A percentile compares a stretch with the other conserved stretches of the same genome.
Evolutionary conservation across 2,888 invertebrate species (phyloP).

Genomic region (Rotaria sp.): DNA sequence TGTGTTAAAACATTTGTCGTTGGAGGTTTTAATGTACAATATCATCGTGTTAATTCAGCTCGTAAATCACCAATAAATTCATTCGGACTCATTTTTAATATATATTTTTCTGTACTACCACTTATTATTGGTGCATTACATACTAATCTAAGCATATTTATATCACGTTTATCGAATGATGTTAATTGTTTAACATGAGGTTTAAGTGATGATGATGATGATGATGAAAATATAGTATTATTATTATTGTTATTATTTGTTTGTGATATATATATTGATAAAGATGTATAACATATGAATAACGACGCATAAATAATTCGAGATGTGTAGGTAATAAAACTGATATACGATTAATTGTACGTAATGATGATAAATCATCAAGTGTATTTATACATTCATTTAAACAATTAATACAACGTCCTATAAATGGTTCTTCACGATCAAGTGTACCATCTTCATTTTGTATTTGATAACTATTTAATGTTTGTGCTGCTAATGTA

Average conservation of each 20-base stretch:
- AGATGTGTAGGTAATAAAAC: constrained; percentile 80
- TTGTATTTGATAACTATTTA: constrained; percentile 67
- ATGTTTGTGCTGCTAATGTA: constrained; percentile 83
- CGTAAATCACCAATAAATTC: constrained; percentile 82
- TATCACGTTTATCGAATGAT: background rate
- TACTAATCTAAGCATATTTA: background rate
- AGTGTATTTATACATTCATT: background rate
- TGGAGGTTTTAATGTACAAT: constrained; percentile 56
- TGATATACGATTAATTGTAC: constrained; percentile 81
- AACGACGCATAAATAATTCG: constrained; percentile 70
- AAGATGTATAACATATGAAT: constrained; percentile 49
- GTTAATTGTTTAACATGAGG: background rate
- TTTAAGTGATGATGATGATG: background rate
- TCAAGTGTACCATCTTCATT: background rate
- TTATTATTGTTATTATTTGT: background rate
- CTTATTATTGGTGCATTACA: constrained; percentile 22
- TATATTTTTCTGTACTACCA: constrained; percentile 58
- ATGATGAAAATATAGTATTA: background rate
- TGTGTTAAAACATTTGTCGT: constrained; percentile 45
- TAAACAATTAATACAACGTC: constrained; percentile 33
- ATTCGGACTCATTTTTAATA: constrained; percentile 71
- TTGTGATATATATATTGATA: constrained; percentile 4
- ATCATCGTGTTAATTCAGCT: constrained; percentile 91
- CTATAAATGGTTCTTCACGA: constrained; percentile 31
- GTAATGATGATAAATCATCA: constrained; percentile 62